These are phyloP conservation scores for Chymomyza caudatula DNA, from an alignment of 2,888 invertebrate genomes.

Conservation along the genomic window DNA sequence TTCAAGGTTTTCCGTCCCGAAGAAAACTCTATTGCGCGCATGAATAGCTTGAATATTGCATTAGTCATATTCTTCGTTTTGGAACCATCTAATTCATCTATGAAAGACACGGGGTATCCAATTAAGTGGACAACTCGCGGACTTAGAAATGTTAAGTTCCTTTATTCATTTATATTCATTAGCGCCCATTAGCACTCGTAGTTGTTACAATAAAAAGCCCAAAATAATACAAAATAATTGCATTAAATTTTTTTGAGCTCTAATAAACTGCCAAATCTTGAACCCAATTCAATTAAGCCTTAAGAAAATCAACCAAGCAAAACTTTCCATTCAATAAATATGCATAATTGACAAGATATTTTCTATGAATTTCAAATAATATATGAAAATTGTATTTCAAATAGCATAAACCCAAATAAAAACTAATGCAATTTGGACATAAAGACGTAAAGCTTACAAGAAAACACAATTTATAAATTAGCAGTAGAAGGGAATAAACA, in stretches of 20 bases:
- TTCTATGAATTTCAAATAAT: conserved; percentile 13
- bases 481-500: conserved; percentile 25
- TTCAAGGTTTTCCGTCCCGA: too few species aligned
- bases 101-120: too few species aligned
- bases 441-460: conserved; percentile 31
- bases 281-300: conserved; percentile 6
- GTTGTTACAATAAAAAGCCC: neutral
- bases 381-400: conserved; percentile 11
- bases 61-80: too few species aligned
- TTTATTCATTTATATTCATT: neutral
- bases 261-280: neutral
- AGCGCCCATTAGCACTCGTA: neutral
- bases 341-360: conserved; percentile 40
- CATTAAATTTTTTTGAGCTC: neutral
- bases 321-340: conserved; percentile 23
- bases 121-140: too few species aligned
- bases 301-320: conserved; percentile 3
- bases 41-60: too few species aligned
- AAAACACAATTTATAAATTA: conserved; percentile 65
- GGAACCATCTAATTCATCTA: too few species aligned
- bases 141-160: neutral
- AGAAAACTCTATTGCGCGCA: too few species aligned
- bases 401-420: conserved; percentile 4
- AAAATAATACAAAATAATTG: neutral
- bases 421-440: conserved; percentile 29